Evolutionary conservation across 2,113 vertebrate species (phyloP).

Genomic region (Hyaena hyaena): DNA sequence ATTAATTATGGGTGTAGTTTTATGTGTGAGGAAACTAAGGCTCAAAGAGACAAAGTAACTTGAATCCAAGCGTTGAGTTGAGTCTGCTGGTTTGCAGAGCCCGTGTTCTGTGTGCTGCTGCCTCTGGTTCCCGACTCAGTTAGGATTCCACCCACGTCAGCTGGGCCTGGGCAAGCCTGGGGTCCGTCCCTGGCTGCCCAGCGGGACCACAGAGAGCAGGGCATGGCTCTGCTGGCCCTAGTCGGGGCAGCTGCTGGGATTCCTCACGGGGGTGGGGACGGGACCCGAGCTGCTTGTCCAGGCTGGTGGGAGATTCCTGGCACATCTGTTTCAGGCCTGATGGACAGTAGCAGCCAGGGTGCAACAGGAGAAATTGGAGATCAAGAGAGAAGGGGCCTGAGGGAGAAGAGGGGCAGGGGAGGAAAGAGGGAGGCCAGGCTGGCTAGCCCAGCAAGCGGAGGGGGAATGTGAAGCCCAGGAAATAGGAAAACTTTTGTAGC

Average conservation of each 20-base stretch:
- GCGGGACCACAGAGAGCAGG: not conserved
- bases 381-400: fast-evolving
- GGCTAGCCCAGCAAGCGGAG: not conserved
- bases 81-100: not conserved
- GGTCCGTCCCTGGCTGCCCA: not conserved
- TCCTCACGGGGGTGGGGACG: not conserved
- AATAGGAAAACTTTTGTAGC: not conserved
- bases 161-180: constrained; percentile 13
- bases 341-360: not conserved
- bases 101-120: not conserved
- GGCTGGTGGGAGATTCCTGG: constrained; percentile 49
- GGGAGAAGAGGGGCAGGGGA: not conserved
- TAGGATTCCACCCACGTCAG: not conserved
- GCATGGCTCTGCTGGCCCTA: not conserved
- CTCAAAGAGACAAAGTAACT: not conserved
- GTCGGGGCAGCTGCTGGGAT: constrained; percentile 42
- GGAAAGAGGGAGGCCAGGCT: not conserved
- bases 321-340: constrained; percentile 15
- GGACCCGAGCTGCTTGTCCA: not conserved
- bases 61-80: not conserved
- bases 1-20: constrained; percentile 5
- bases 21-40: not conserved
- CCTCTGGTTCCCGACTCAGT: not conserved
- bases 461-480: not conserved
- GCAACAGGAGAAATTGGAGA: not conserved